A percentile compares a stretch with the other conserved stretches of the same genome.
Evolutionary conservation across 1,140 invertebrate species (phyloP).

Genomic region (Adelges cooleyi): DNA sequence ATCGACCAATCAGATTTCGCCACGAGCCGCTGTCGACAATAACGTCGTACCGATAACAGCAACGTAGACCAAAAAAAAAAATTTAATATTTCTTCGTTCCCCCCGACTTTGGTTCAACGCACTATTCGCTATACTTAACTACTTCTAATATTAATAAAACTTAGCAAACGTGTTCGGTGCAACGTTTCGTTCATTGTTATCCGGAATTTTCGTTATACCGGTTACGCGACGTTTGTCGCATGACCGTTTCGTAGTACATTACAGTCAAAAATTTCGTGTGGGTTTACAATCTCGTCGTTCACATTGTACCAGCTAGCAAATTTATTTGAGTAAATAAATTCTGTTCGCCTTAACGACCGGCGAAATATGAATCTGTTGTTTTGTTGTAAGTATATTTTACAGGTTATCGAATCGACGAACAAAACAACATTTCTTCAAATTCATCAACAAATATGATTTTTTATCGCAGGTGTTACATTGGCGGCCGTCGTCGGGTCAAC

Average conservation of each 20-base stretch:
- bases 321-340: no score
- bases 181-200: neutral
- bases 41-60: neutral
- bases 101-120: neutral
- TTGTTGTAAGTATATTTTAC: neutral
- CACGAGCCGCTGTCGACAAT: slow-evolving; percentile 2
- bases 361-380: neutral
- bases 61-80: no score
- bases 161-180: neutral
- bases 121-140: no score
- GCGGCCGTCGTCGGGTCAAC: neutral
- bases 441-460: neutral
- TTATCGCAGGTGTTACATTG: neutral
- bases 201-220: neutral
- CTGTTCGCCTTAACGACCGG: neutral
- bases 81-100: neutral
- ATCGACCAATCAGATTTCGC: neutral
- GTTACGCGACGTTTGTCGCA: neutral
- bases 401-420: no score
- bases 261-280: no score
- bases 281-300: neutral
- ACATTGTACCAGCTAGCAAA: no score
- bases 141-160: no score
- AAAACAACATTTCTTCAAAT: neutral
- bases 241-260: no score